phyloP scores from a whole-genome alignment of 1,140 invertebrate species.

The Leptopilina boulardi region DNA sequence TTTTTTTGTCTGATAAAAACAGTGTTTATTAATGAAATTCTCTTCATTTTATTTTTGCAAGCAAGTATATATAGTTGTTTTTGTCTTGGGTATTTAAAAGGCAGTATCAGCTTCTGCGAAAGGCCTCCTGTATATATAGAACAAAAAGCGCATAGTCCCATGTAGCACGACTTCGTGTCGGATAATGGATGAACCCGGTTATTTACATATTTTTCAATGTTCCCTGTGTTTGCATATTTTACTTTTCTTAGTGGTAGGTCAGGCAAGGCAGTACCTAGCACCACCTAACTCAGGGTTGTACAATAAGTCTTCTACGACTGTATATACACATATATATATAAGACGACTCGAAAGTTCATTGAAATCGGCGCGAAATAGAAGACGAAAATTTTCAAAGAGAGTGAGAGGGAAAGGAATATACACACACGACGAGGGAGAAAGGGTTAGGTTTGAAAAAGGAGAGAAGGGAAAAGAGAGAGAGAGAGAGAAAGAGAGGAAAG shows the following conservation, averaged over 20 bases:
- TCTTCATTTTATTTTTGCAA: too few species aligned
- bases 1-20: too few species aligned
- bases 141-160: conserved; percentile 30
- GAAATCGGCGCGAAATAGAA: conserved; percentile 39
- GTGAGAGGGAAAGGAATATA: not conserved
- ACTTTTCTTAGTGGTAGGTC: conserved; percentile 49
- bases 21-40: too few species aligned
- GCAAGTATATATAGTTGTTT: too few species aligned
- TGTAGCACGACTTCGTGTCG: conserved; percentile 29
- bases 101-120: conserved; percentile 30
- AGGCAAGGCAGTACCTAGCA: conserved; percentile 68
- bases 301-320: conserved; percentile 50
- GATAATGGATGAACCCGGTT: conserved; percentile 32
- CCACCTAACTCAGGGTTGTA: conserved; percentile 58
- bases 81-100: conserved; percentile 22
- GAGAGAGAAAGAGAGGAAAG: conserved; percentile 1
- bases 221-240: conserved; percentile 25
- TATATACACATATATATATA: too few species aligned
- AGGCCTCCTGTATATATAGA: not conserved
- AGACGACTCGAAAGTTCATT: conserved; percentile 36
- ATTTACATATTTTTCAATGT: conserved; percentile 34
- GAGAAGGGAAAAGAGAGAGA: not conserved
- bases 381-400: conserved; percentile 25
- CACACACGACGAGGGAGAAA: conserved; percentile 2
- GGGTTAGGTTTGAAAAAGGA: not conserved